Evolutionary conservation across 2,888 invertebrate species (phyloP).

Genomic region (Troglohyphantes excavatus): DNA sequence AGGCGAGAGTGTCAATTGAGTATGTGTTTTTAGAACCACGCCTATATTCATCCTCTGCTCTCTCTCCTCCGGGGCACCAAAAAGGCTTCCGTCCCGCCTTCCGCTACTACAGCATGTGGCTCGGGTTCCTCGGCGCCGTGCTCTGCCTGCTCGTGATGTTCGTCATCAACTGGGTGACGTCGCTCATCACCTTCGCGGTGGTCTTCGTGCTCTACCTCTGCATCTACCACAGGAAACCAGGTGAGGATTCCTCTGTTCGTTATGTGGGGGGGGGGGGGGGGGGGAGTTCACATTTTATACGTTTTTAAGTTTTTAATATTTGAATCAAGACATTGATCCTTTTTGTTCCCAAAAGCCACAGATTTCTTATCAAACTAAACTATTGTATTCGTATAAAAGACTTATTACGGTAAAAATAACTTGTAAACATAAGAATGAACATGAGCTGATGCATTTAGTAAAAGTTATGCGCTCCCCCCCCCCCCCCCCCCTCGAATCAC

Average conservation of each 20-base stretch:
- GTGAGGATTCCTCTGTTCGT: too few relatives aligned
- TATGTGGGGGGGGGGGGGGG: too few relatives aligned
- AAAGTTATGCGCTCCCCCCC: too few relatives aligned
- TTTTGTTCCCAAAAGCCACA: background rate
- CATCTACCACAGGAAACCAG: slow-evolving; percentile 95
- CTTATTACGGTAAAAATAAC: too few relatives aligned
- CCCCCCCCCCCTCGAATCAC: too few relatives aligned
- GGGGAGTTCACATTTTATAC: background rate
- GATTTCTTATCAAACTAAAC: background rate
- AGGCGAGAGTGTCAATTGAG: too few relatives aligned
- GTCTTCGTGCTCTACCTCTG: slow-evolving; percentile 94
- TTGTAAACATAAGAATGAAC: too few relatives aligned
- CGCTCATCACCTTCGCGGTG: slow-evolving; percentile 92
- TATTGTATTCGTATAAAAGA: background rate
- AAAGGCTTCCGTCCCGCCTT: slow-evolving; percentile 83
- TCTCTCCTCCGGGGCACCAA: too few relatives aligned
- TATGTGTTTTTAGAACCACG: too few relatives aligned
- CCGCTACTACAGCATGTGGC: slow-evolving; percentile 93
- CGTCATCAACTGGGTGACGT: slow-evolving; percentile 95
- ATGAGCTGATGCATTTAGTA: too few relatives aligned
- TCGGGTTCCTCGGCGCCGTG: slow-evolving; percentile 91
- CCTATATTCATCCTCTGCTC: too few relatives aligned
- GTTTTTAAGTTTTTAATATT: background rate
- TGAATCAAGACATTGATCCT: background rate
- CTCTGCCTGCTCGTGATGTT: slow-evolving; percentile 91